phyloP scores from a whole-genome alignment of 2,888 invertebrate genomes.

The Carterocephalus palaemon region DNA sequence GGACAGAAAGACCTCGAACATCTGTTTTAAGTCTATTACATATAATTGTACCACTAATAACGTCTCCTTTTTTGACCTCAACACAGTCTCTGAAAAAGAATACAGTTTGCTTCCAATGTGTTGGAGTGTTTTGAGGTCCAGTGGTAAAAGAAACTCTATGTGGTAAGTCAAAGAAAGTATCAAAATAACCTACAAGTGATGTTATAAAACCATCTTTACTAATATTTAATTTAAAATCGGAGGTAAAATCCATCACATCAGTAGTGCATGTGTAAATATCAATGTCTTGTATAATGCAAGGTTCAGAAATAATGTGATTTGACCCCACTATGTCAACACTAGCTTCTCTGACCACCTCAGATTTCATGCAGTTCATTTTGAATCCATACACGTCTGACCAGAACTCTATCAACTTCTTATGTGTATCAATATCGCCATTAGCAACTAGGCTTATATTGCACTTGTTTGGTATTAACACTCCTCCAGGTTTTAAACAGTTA shows the following conservation, averaged over 20 bases:
- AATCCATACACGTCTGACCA: slow-evolving; percentile 97
- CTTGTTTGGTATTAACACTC: slow-evolving; percentile 89
- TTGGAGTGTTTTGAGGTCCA: slow-evolving; percentile 84
- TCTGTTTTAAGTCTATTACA: slow-evolving; percentile 87
- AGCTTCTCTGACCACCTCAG: slow-evolving; percentile 88
- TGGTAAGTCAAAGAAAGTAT: slow-evolving; percentile 88
- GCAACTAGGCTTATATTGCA: slow-evolving; percentile 91
- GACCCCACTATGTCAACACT: slow-evolving; percentile 72
- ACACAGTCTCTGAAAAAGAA: slow-evolving; percentile 89
- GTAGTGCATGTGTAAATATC: slow-evolving; percentile 87
- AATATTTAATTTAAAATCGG: slow-evolving; percentile 83
- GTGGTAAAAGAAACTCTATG: slow-evolving; percentile 86
- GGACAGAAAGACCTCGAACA: slow-evolving; percentile 85
- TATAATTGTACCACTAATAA: slow-evolving; percentile 82
- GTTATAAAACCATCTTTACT: slow-evolving; percentile 84
- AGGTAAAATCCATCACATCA: slow-evolving; percentile 84
- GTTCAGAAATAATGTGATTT: slow-evolving; percentile 82
- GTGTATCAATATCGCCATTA: slow-evolving; percentile 85
- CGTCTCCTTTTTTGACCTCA: slow-evolving; percentile 82
- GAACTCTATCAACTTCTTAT: slow-evolving; percentile 86
- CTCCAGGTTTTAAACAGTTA: slow-evolving; percentile 86
- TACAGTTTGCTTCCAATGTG: slow-evolving; percentile 97
- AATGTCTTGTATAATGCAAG: slow-evolving; percentile 83
- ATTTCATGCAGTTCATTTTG: slow-evolving; percentile 94
- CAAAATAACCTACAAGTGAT: slow-evolving; percentile 94